Evolutionary conservation across 2,888 invertebrate species (phyloP), one percentile per base, ranked within the genome.

Genomic region (Deilephila porcellus): DNA sequence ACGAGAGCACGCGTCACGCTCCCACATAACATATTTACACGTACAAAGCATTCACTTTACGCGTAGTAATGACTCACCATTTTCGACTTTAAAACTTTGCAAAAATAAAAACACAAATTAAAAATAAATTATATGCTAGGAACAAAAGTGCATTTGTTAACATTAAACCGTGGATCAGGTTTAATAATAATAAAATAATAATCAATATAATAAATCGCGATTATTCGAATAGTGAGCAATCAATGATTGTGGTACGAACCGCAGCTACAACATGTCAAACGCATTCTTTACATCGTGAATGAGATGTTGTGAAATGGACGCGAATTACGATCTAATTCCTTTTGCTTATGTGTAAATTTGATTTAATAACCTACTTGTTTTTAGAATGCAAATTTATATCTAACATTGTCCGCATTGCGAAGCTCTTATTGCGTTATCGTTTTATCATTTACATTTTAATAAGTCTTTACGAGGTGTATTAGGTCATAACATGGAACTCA

Each of bases 61-160:
- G n/a, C 60, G 34, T 37, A 63, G 7, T 37, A 63, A 63, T 5
- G 63, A 32, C n/a, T 63, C 34, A 34, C 63, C 52, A 53, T 71
- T n/a, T n/a, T n/a, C n/a, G n/a, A n/a, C n/a, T n/a, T n/a, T n/a
- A n/a, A n/a, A n/a, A n/a, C n/a, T n/a, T n/a, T n/a, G n/a, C 7
- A 67, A 67, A 25, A 52, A 52, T 63, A n/a, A 56, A 53, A 53
- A 63, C 37, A 37, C 25, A 52, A 25, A 52, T 52, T 25, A 52
- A 52, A 67, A 29, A 52, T 25, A 17, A 52, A 52, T 52, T 52
- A 52, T 63, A 63, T 72, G 72, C 63, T 59, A 64, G 17, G 71
- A 76, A 74, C 29, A 76, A 75, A 77, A 77, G 25, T 71, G 70
- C 74, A 75, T 76, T 79, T 78, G 64, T 82, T 85, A 84, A 79